Evolutionary conservation across 2,888 invertebrate species (phyloP), one percentile per base, ranked within the genome.

Genomic region (Eilema caniola): DNA sequence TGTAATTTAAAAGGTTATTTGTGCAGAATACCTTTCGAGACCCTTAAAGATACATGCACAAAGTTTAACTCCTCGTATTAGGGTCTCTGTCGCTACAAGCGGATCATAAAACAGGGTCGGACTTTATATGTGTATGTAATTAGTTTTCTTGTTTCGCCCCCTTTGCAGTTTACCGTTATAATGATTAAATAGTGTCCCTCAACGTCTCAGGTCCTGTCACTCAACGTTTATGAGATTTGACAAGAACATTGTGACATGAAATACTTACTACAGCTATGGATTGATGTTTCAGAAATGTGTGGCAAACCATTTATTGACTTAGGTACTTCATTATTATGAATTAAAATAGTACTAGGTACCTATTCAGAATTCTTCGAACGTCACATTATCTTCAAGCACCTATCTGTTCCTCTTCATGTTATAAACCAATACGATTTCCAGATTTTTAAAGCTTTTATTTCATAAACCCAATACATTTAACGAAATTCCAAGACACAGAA

Each of bases 71-170:
- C 80, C 75, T 73, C 70, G 77, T 79, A 73, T 74, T 77, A 75
- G 62, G 77, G 76, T 47, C 62, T 57, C 23, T 24, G 28, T 25
- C 33, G 7, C 37, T 61, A 25, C 61, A 28, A 41, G 4, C 28
- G n/a, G 67, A 47, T 64, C 70, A 80, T 82, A 80, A 80, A 82
- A 80, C 80, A 68, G 59, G 63, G 41, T 28, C 59, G 56, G 68
- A 72, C 65, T 80, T 70, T 47, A n/a, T n/a, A n/a, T n/a, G n/a
- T n/a, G n/a, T n/a, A n/a, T n/a, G 77, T 80, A 82, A 80, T 80
- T 80, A 80, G 80, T 79, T 80, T 80, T 80, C 82, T 79, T 79
- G 79, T 76, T 74, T 62, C 70, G 68, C 24, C 31, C 60, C 67
- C 70, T 73, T n/a, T 73, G 69, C 67, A 74, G 79, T 67, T 74